Evolutionary conservation across 2,888 invertebrate genomes (phyloP), one percentile per base, ranked within the genome.

Genomic region (Lithosia quadra): DNA sequence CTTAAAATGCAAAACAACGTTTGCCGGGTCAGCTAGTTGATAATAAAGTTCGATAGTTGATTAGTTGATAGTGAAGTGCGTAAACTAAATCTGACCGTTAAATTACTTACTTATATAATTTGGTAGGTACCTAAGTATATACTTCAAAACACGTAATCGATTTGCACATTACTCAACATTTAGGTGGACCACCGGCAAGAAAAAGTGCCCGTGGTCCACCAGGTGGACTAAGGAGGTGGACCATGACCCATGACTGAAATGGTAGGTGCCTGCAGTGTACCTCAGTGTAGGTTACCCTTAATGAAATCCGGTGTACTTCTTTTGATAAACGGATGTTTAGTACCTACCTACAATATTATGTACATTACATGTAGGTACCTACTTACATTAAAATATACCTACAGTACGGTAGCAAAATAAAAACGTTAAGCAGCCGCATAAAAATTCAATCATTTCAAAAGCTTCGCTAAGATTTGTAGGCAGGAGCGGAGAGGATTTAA

Each of bases 401-500:
- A 60, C 67, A 68, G 74, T 66, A 60, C 67, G 67, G 74, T 53
- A 67, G 63, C 68, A 67, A 79, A 75, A 75, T 77, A 75, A 77
- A 79, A 79, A 73, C 73, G 80, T 74, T 71, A 76, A 74, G 67
- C 72, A 76, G 69, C 77, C 76, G 81, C 79, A 80, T 83, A 86
- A 87, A 88, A 88, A 88, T 88, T 84, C 86, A 87, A 88, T 89
- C 86, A 88, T 87, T 86, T 83, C 84, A 77, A 88, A 85, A 86
- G 88, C 87, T 84, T 77, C 80, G 78, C 69, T 43, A 84, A 85
- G 85, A 87, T 87, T 86, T 85, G 86, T 84, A 81, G 77, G 80
- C 80, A 72, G 77, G 75, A 67, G 78, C 68, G 43, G 73, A 71
- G 79, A 70, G 77, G 78, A 78, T 78, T 78, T 78, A 76, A 87